These are phyloP conservation scores for Meta bourneti DNA, from an alignment of 2,888 invertebrate genomes.

Conservation along the genomic window DNA sequence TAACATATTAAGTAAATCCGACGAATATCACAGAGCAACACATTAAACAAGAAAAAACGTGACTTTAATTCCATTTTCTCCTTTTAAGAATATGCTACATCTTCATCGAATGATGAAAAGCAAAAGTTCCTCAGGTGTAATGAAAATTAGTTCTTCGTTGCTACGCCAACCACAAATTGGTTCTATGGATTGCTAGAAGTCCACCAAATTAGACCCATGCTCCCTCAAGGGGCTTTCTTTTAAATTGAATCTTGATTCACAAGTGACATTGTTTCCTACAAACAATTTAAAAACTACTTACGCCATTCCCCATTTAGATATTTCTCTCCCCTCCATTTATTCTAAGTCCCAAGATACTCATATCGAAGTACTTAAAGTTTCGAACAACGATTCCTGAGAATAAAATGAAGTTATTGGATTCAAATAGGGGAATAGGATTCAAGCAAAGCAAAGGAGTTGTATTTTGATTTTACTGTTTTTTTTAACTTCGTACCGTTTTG, in stretches of 20 bases:
- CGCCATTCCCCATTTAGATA: constrained; percentile 16
- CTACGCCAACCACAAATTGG: constrained; percentile 26
- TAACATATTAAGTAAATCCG: too few relatives aligned
- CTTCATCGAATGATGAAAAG: constrained; percentile 18
- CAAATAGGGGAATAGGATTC: too few relatives aligned
- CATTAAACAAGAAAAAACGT: not conserved
- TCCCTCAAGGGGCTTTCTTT: constrained; percentile 4
- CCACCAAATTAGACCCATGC: constrained; percentile 27
- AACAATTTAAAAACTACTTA: constrained; percentile 1
- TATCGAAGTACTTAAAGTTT: too few relatives aligned
- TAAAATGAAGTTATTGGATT: too few relatives aligned
- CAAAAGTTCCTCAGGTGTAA: not conserved
- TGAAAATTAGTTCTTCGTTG: constrained; percentile 42
- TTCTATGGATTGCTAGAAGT: constrained; percentile 1
- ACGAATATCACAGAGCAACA: too few relatives aligned
- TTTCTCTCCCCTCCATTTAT: not conserved
- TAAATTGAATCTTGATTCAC: constrained; percentile 30
- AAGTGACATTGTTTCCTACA: constrained; percentile 14
- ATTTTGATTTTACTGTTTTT: too few relatives aligned
- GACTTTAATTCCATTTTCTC: constrained; percentile 6
- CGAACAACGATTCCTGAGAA: too few relatives aligned
- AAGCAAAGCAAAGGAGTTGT: too few relatives aligned
- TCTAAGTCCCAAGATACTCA: not conserved
- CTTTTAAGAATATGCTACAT: not conserved
- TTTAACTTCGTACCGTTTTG: too few relatives aligned